Evolutionary conservation across 2,113 vertebrate genomes (phyloP).

Genomic region (Bufo bufo): DNA sequence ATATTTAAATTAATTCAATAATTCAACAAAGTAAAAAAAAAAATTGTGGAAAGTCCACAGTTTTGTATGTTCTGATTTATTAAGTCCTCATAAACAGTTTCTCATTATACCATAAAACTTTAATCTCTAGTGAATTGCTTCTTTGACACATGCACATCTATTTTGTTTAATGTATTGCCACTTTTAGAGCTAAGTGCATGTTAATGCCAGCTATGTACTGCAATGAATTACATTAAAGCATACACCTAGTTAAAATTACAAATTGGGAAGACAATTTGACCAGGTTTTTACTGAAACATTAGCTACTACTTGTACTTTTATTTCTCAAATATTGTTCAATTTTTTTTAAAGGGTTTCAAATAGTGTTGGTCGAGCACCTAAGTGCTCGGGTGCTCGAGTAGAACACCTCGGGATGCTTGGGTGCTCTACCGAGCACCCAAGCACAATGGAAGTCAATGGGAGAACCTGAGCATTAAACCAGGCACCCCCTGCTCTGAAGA

Average conservation of each 20-base stretch:
- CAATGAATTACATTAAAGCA: not conserved
- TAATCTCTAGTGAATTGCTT: conserved; percentile 15
- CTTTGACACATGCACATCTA: conserved; percentile 19
- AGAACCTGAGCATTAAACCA: too few species aligned
- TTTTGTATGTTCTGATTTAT: conserved; percentile 10
- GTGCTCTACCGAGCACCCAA: too few species aligned
- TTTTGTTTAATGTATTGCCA: not conserved
- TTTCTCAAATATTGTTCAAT: not conserved
- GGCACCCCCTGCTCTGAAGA: too few species aligned
- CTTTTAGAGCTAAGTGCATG: not conserved
- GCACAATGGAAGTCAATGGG: too few species aligned
- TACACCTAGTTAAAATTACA: not conserved
- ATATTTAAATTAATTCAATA: not conserved
- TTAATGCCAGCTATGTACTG: not conserved
- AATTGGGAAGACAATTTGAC: not conserved
- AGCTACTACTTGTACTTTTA: not conserved
- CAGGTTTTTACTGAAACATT: not conserved
- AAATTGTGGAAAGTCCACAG: not conserved
- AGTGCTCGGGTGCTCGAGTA: too few species aligned
- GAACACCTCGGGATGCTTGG: too few species aligned
- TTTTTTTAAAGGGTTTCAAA: not conserved
- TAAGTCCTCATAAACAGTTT: not conserved
- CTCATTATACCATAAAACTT: conserved; percentile 9
- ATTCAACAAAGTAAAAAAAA: not conserved
- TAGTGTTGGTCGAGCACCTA: too few species aligned